Conservation (phyloP, 1,140 invertebrate genomes). For the Subanguina moxae region DNA sequence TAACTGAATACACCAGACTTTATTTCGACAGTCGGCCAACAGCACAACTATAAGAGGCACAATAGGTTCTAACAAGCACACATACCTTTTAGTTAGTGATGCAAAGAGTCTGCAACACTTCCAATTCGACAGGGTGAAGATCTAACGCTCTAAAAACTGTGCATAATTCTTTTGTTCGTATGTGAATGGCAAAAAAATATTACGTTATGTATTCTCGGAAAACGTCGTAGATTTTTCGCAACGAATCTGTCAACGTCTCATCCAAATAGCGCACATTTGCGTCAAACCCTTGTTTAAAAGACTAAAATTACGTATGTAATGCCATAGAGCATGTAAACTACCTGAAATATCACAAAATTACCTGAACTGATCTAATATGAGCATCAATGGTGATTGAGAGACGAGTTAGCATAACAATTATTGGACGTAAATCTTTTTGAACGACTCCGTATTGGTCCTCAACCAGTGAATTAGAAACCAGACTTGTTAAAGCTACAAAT, state of each 20-base stretch:
- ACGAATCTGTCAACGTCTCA: slow-evolving; percentile 12
- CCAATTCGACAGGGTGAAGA: slow-evolving; percentile 18
- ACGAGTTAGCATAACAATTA: slow-evolving; percentile 17
- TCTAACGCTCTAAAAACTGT: slow-evolving; percentile 18
- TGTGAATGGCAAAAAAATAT: too few relatives aligned
- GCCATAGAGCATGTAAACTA: slow-evolving; percentile 7
- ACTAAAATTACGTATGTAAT: neutral
- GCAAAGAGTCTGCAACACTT: slow-evolving; percentile 8
- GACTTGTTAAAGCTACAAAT: slow-evolving; percentile 12
- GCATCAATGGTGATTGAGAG: slow-evolving; percentile 29
- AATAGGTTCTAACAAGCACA: too few relatives aligned
- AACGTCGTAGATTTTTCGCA: slow-evolving; percentile 12
- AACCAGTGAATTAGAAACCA: slow-evolving; percentile 12
- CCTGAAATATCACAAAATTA: neutral
- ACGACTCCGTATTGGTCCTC: slow-evolving; percentile 26
- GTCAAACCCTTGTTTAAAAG: slow-evolving; percentile 15
- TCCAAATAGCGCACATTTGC: slow-evolving; percentile 13
- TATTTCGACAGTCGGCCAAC: too few relatives aligned
- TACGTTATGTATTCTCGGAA: neutral
- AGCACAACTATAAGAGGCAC: too few relatives aligned
- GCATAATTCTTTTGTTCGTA: neutral
- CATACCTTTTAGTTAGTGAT: too few relatives aligned
- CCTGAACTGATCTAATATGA: slow-evolving; percentile 17
- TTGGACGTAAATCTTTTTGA: slow-evolving; percentile 19
- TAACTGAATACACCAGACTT: too few relatives aligned